Evolutionary conservation across 35 echinoderm and acorn worm species (phyloP).

Genomic region (Patiria miniata): DNA sequence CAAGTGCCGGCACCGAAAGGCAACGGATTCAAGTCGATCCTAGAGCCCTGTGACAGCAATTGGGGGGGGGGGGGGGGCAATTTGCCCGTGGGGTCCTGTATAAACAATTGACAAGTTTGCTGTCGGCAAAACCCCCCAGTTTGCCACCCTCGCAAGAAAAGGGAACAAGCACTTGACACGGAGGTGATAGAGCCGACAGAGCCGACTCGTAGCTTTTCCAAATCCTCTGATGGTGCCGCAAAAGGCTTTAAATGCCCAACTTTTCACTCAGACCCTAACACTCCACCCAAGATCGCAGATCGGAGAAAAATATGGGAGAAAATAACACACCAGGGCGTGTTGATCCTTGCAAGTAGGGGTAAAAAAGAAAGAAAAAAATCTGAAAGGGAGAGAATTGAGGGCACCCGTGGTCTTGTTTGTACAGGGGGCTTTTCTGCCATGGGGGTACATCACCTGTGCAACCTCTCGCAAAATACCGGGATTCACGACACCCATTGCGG

Average conservation of each 20-base stretch:
- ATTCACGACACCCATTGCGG: neutral
- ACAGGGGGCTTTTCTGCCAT: slow-evolving; percentile 10
- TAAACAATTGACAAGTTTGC: slow-evolving; percentile 16
- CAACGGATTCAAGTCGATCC: no score
- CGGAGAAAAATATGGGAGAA: neutral
- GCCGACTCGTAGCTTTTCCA: neutral
- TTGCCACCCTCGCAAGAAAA: neutral
- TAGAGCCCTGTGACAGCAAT: no score
- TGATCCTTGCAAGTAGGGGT: no score
- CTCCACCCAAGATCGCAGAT: neutral
- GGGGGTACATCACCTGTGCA: slow-evolving; percentile 12
- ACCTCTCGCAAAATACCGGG: neutral
- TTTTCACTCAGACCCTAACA: neutral
- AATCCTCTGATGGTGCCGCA: slow-evolving; percentile 27
- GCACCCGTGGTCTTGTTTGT: slow-evolving; percentile 6
- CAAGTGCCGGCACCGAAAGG: neutral
- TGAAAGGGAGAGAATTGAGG: neutral
- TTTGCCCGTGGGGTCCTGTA: neutral
- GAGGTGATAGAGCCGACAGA: neutral
- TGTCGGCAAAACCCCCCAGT: neutral
- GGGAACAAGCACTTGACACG: slow-evolving; percentile 24
- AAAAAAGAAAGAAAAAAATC: no score
- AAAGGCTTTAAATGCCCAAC: slow-evolving; percentile 10
- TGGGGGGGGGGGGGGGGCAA: no score
- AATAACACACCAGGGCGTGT: neutral